Conservation (phyloP, 2,888 invertebrate genomes). For the Polietes domitor region DNA sequence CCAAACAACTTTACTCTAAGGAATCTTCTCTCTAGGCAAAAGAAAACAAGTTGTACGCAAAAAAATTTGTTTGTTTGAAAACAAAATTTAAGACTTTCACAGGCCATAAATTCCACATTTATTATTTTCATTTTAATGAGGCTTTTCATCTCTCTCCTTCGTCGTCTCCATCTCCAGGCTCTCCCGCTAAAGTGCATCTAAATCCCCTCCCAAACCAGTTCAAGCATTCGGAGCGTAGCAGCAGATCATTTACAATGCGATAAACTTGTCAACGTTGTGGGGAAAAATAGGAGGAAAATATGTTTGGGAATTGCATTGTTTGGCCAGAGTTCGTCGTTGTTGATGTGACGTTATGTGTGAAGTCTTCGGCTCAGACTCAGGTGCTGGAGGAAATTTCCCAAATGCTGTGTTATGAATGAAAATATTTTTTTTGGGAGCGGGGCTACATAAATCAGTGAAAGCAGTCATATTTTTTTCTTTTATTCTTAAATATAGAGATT, state of each 20-base stretch:
- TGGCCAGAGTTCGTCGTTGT: neutral
- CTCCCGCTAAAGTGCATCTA: neutral
- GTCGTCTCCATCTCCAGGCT: neutral
- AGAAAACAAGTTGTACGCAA: slow-evolving; percentile 37
- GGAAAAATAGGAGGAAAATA: slow-evolving; percentile 29
- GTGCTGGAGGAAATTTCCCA: neutral
- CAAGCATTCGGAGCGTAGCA: neutral
- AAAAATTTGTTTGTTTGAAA: slow-evolving; percentile 30
- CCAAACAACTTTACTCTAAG: slow-evolving; percentile 28
- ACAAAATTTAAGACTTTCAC: slow-evolving; percentile 57
- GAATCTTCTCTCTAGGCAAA: slow-evolving; percentile 49
- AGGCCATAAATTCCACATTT: slow-evolving; percentile 64
- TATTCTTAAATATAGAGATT: too few species aligned
- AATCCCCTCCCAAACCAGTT: slow-evolving; percentile 21
- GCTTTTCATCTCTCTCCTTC: slow-evolving; percentile 8
- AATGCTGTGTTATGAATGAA: too few species aligned
- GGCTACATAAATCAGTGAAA: too few species aligned
- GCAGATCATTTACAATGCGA: slow-evolving; percentile 60
- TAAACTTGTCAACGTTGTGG: slow-evolving; percentile 64
- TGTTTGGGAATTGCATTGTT: slow-evolving; percentile 4
- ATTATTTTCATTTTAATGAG: slow-evolving; percentile 60
- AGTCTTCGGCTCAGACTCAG: too few species aligned
- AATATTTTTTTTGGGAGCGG: too few species aligned
- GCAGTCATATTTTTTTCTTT: too few species aligned
- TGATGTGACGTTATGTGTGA: neutral